Evolutionary conservation across 2,888 invertebrate species (phyloP).

Genomic region (Anaspis maculata): DNA sequence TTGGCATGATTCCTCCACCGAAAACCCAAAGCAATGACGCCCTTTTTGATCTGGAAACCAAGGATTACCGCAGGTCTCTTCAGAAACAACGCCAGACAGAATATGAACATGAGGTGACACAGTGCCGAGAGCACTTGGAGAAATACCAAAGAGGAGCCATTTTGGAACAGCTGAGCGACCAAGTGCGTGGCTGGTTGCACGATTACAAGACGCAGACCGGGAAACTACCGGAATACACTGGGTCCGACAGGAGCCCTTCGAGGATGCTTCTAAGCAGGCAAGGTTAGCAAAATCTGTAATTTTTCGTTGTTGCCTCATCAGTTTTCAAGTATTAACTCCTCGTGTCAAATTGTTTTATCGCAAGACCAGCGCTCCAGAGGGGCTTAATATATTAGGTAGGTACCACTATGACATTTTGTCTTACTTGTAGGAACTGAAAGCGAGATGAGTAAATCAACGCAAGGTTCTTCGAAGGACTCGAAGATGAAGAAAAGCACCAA

Average conservation of each 20-base stretch:
- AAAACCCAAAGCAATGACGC: constrained; percentile 43
- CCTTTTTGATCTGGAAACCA: constrained; percentile 30
- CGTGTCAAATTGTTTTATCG: too few species aligned
- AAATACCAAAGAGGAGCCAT: constrained; percentile 66
- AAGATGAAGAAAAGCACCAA: constrained; percentile 70
- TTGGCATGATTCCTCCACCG: constrained; percentile 66
- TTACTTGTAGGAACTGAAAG: constrained; percentile 58
- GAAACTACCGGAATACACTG: constrained; percentile 85
- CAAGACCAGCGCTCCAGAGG: too few species aligned
- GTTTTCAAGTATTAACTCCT: too few species aligned
- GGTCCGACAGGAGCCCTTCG: constrained; percentile 86
- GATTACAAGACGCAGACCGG: constrained; percentile 75
- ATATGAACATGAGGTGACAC: constrained; percentile 59
- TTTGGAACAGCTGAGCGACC: constrained; percentile 79
- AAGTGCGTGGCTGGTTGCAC: constrained; percentile 80
- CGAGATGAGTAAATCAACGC: constrained; percentile 71
- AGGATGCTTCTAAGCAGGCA: constrained; percentile 73
- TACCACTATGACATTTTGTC: too few species aligned
- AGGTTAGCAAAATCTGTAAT: constrained; percentile 39
- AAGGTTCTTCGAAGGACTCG: constrained; percentile 67
- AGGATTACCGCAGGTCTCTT: constrained; percentile 48
- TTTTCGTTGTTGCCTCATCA: not conserved
- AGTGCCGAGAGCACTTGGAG: constrained; percentile 55
- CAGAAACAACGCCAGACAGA: constrained; percentile 61
- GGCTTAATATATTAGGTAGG: constrained; percentile 5